Percentiles rank a stretch among this genome's conserved stretches.
Conservation (phyloP, 2,888 invertebrate species). For the Platycheirus rosarum region DNA sequence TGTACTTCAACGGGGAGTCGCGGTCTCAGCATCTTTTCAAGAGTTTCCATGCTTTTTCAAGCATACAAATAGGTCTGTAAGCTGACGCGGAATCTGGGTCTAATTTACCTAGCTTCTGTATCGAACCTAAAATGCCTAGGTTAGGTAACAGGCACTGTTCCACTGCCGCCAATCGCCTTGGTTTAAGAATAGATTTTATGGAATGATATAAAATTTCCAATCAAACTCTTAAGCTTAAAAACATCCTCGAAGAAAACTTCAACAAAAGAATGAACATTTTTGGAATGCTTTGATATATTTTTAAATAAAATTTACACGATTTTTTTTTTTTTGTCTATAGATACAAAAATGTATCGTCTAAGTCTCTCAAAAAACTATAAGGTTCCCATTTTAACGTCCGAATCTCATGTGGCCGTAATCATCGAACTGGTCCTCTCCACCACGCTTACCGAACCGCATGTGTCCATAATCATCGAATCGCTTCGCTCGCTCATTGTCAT, state of each 20-base stretch:
- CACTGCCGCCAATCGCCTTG: too few relatives aligned
- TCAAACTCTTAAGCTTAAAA: neutral
- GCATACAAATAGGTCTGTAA: too few relatives aligned
- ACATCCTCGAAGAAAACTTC: neutral
- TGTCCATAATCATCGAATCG: slow-evolving; percentile 90
- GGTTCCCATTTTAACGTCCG: slow-evolving; percentile 80
- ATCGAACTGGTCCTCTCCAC: slow-evolving; percentile 86
- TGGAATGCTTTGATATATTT: slow-evolving; percentile 70
- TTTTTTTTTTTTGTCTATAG: slow-evolving; percentile 2
- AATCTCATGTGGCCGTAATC: slow-evolving; percentile 90
- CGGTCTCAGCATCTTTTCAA: too few relatives aligned
- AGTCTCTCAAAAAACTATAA: slow-evolving; percentile 11
- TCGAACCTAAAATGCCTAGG: too few relatives aligned
- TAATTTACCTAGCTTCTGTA: too few relatives aligned
- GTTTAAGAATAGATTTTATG: too few relatives aligned
- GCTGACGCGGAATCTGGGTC: too few relatives aligned
- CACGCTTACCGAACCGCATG: slow-evolving; percentile 86
- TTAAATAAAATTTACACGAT: slow-evolving; percentile 17
- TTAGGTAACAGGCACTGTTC: too few relatives aligned
- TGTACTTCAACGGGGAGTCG: too few relatives aligned
- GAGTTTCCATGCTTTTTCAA: too few relatives aligned
- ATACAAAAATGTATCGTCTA: slow-evolving; percentile 35
- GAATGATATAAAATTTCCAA: too few relatives aligned
- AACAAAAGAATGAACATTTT: slow-evolving; percentile 41
- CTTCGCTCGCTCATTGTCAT: slow-evolving; percentile 80